These are phyloP conservation scores for Hemiscyllium ocellatum DNA, from an alignment of 2,113 vertebrate species.

Conservation along the genomic window DNA sequence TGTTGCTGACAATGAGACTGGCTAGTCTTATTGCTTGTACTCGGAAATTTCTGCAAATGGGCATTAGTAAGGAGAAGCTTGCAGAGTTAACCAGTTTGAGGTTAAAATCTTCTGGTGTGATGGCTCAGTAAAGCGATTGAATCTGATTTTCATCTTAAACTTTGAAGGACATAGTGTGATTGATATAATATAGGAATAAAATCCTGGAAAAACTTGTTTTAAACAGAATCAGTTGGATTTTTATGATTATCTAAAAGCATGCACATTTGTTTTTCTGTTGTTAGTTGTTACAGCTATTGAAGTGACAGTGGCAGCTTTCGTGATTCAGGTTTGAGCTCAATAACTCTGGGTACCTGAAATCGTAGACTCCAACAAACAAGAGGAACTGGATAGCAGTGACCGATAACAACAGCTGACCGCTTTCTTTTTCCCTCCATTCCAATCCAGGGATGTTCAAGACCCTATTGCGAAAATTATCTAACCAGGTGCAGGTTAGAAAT, in stretches of 20 bases:
- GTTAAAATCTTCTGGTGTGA: background rate
- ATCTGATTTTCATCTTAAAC: too few relatives aligned
- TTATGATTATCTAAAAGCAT: too few relatives aligned
- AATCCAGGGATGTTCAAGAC: background rate
- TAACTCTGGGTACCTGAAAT: background rate
- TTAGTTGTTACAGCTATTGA: background rate
- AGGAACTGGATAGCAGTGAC: background rate
- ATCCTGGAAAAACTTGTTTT: background rate
- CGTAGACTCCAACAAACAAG: background rate
- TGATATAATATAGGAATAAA: background rate
- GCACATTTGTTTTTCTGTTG: background rate
- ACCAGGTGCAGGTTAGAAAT: background rate
- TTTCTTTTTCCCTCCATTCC: background rate
- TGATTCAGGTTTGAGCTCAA: background rate
- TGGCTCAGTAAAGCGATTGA: background rate
- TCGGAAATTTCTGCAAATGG: background rate
- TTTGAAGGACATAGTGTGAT: background rate
- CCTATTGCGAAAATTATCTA: background rate
- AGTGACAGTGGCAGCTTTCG: background rate
- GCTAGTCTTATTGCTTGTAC: background rate
- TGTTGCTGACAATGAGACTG: too few relatives aligned
- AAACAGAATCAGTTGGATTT: background rate
- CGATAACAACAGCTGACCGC: background rate
- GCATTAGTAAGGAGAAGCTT: background rate
- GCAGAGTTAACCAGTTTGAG: background rate